Evolutionary conservation across 2,113 vertebrate genomes (phyloP).

Genomic region (Aleadryas rufinucha): DNA sequence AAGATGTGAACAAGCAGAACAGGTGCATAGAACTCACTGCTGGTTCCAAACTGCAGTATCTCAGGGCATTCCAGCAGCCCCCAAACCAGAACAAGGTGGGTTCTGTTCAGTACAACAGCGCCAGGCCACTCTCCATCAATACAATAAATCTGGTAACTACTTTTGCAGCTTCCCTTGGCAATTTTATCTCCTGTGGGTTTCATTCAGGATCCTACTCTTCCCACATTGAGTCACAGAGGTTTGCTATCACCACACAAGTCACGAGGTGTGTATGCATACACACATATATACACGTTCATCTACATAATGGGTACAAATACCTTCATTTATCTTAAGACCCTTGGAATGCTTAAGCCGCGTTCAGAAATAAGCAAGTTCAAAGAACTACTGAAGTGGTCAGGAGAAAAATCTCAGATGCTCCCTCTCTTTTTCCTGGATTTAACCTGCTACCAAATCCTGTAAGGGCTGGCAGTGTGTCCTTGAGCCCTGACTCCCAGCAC

Average conservation of each 20-base stretch:
- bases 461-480: not conserved
- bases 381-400: not conserved
- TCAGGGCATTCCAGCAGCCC: not conserved
- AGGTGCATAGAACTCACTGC: not conserved
- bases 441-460: not conserved
- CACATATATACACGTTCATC: rapidly evolving
- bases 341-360: not conserved
- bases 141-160: not conserved
- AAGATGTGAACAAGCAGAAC: not conserved
- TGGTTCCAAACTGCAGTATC: not conserved
- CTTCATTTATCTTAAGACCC: not conserved
- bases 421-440: not conserved
- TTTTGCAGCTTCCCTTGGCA: not conserved
- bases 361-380: not conserved
- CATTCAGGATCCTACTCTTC: not conserved
- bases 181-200: not conserved
- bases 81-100: not conserved
- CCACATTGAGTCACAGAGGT: not conserved
- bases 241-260: not conserved
- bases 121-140: not conserved
- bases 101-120: not conserved
- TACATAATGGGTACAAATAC: not conserved
- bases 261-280: rapidly evolving
- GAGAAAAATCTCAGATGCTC: not conserved
- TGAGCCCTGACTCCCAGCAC: not conserved